phyloP scores from a whole-genome alignment of 2,888 invertebrate species.

The Polyommatus icarus region DNA sequence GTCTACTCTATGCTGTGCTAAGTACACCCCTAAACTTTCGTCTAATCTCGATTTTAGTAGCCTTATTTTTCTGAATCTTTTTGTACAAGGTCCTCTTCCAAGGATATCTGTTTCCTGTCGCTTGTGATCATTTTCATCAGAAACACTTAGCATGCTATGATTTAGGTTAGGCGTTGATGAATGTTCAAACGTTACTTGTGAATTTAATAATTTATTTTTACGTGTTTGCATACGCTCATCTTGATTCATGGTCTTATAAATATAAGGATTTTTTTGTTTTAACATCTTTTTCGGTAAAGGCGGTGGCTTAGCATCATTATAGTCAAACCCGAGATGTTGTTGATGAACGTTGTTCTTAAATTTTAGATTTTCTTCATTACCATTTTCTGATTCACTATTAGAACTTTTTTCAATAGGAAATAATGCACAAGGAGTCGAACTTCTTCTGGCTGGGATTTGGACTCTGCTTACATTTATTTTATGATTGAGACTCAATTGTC shows the following conservation, averaged over 20 bases:
- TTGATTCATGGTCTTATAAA: slow-evolving; percentile 72
- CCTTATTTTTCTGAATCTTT: slow-evolving; percentile 83
- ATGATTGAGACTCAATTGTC: slow-evolving; percentile 71
- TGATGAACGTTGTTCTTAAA: slow-evolving; percentile 39
- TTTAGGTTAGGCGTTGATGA: slow-evolving; percentile 58
- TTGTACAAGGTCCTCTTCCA: slow-evolving; percentile 81
- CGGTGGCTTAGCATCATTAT: slow-evolving; percentile 68
- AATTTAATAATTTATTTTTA: slow-evolving; percentile 74
- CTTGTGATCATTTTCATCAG: slow-evolving; percentile 57
- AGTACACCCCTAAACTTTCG: slow-evolving; percentile 85
- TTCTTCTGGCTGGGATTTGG: slow-evolving; percentile 67
- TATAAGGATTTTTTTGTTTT: slow-evolving; percentile 66
- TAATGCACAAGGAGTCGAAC: slow-evolving; percentile 74
- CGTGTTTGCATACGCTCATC: slow-evolving; percentile 76
- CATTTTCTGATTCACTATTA: slow-evolving; percentile 61
- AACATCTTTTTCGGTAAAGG: slow-evolving; percentile 73
- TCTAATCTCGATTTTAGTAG: slow-evolving; percentile 83
- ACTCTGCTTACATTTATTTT: slow-evolving; percentile 69
- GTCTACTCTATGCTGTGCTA: slow-evolving; percentile 83
- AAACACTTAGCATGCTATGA: slow-evolving; percentile 52
- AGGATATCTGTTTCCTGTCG: slow-evolving; percentile 64
- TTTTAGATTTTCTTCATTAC: slow-evolving; percentile 53
- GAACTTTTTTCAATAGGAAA: slow-evolving; percentile 66
- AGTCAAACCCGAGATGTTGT: slow-evolving; percentile 51
- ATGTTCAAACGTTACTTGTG: slow-evolving; percentile 67